Percentiles rank a stretch among this genome's conserved stretches.
Conservation (phyloP, 1,140 invertebrate genomes). For the Drosophila baimaii region DNA sequence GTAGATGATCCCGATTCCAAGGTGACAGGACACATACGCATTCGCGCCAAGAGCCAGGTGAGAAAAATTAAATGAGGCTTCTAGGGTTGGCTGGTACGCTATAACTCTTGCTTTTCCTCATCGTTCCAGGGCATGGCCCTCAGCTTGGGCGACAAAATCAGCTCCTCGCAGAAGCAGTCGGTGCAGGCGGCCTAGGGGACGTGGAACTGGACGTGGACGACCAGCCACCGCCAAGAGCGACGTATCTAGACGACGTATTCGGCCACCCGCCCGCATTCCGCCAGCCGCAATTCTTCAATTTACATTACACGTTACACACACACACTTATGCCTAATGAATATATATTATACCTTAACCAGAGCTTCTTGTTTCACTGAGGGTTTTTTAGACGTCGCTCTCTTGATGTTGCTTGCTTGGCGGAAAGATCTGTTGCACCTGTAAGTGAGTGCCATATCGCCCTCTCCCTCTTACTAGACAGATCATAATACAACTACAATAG, state of each 20-base stretch:
- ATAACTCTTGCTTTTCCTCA: no score
- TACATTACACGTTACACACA: slow-evolving; percentile 48
- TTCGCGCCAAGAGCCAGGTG: slow-evolving; percentile 98
- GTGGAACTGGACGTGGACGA: slow-evolving; percentile 39
- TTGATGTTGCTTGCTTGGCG: no score
- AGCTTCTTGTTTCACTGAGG: not conserved
- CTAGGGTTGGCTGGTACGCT: no score
- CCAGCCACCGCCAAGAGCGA: slow-evolving; percentile 45
- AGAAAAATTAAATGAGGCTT: no score
- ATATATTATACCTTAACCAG: slow-evolving; percentile 55
- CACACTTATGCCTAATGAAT: slow-evolving; percentile 49
- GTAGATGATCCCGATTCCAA: slow-evolving; percentile 93
- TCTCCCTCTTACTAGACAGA: no score
- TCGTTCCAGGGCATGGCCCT: slow-evolving; percentile 99
- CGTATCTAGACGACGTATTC: slow-evolving; percentile 43
- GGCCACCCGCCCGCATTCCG: slow-evolving; percentile 40
- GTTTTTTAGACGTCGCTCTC: no score
- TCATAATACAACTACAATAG: no score
- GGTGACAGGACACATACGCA: slow-evolving; percentile 98
- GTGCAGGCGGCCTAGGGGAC: slow-evolving; percentile 86
- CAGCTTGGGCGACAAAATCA: slow-evolving; percentile 98
- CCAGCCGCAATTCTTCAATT: slow-evolving; percentile 52
- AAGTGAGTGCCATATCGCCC: no score
- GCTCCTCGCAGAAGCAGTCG: slow-evolving; percentile 93
- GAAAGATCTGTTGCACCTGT: no score